Conservation (phyloP, 2,113 vertebrate genomes). For the Rhineura floridana region DNA sequence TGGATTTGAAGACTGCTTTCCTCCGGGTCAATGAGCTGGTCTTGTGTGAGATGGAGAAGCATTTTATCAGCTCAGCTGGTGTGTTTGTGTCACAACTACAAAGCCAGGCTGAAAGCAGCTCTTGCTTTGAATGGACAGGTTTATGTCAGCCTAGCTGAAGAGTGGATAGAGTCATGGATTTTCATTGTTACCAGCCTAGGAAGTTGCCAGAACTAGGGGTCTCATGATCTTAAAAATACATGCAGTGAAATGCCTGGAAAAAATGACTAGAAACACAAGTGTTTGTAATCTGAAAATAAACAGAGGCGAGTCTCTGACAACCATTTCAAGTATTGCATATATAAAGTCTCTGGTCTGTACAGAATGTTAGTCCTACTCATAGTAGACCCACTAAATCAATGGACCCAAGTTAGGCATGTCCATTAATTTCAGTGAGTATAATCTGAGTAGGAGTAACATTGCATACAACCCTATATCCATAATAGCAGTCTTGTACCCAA, state of each 20-base stretch:
- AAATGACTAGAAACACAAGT: not conserved
- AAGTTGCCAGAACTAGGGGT: not conserved
- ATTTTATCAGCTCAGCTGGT: constrained; percentile 8
- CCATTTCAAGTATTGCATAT: not conserved
- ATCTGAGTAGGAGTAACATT: too few species aligned
- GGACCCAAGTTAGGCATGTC: too few species aligned
- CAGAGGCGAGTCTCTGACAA: not conserved
- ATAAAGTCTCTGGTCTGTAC: too few species aligned
- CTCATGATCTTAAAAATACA: not conserved
- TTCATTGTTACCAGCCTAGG: not conserved
- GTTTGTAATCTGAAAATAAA: not conserved
- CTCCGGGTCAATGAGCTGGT: not conserved
- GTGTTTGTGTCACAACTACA: not conserved
- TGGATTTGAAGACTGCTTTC: not conserved
- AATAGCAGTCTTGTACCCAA: too few species aligned
- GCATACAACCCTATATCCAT: too few species aligned
- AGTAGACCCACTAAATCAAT: not conserved
- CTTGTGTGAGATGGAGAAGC: constrained; percentile 1
- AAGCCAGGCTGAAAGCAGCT: not conserved
- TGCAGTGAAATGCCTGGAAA: not conserved
- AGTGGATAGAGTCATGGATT: not conserved
- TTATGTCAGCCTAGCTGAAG: not conserved
- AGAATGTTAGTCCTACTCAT: too few species aligned
- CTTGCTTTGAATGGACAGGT: not conserved
- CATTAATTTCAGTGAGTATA: too few species aligned